These are phyloP conservation scores for Biston betularia DNA, from an alignment of 2,888 invertebrate genomes.

Conservation along the genomic window DNA sequence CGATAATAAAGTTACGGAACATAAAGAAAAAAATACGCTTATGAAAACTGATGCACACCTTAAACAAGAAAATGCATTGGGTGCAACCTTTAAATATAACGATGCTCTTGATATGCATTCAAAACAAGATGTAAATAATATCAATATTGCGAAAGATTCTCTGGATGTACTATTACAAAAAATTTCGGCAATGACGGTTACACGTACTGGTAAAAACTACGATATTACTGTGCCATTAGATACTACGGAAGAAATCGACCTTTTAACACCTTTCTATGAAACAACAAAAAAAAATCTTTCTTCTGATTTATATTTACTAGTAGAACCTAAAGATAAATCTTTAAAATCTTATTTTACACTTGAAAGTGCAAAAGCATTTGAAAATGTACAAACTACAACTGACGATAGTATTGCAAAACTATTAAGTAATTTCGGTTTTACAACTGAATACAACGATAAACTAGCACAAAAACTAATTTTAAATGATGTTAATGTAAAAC, in stretches of 20 bases:
- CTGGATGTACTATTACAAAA: neutral
- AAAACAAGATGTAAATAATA: neutral
- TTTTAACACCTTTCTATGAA: neutral
- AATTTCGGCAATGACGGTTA: neutral
- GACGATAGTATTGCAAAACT: neutral
- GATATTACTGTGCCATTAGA: neutral
- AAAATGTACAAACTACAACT: neutral
- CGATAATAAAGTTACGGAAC: neutral
- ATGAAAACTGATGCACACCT: neutral
- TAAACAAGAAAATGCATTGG: neutral
- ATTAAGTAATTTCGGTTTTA: neutral
- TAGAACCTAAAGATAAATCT: slow-evolving; percentile 13
- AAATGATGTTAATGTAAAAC: neutral
- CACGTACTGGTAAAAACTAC: neutral
- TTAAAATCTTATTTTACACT: slow-evolving; percentile 17
- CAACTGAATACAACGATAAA: neutral
- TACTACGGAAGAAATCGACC: neutral
- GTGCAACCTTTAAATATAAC: neutral
- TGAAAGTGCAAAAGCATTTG: neutral
- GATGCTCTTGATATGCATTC: neutral
- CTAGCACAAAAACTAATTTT: neutral
- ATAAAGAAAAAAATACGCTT: neutral
- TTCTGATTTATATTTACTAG: slow-evolving; percentile 17
- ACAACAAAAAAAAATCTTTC: neutral
- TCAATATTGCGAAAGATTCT: neutral